Evolutionary conservation across 1,140 invertebrate species (phyloP).

Genomic region (Mercenaria mercenaria): DNA sequence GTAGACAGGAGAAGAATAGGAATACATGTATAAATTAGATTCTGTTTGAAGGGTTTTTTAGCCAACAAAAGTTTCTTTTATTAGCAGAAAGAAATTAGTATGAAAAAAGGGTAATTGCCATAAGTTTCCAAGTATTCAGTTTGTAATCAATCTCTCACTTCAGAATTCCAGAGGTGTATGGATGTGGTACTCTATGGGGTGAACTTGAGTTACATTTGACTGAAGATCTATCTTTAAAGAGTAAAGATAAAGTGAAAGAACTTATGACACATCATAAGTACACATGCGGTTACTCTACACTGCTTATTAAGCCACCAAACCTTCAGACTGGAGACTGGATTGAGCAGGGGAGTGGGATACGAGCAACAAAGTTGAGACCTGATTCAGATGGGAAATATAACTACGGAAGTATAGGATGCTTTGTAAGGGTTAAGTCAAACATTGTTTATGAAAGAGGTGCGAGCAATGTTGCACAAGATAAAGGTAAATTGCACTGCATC

Average conservation of each 20-base stretch:
- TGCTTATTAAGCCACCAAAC: not conserved
- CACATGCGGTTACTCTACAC: not conserved
- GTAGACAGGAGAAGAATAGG: too few relatives aligned
- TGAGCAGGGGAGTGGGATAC: not conserved
- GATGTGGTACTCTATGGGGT: constrained; percentile 7
- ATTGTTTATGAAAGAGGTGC: not conserved
- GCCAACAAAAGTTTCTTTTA: too few relatives aligned
- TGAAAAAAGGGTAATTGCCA: too few relatives aligned
- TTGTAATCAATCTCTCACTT: too few relatives aligned
- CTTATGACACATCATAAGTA: not conserved
- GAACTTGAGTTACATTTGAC: not conserved
- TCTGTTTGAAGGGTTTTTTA: too few relatives aligned
- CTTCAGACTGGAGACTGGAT: not conserved
- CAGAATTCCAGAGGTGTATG: not conserved
- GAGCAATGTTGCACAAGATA: not conserved
- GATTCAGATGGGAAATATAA: not conserved
- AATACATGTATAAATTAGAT: too few relatives aligned
- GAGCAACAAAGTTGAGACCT: not conserved
- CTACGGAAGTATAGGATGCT: not conserved
- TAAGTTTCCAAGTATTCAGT: too few relatives aligned
- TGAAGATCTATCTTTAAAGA: not conserved
- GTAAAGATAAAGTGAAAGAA: not conserved
- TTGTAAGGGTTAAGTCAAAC: not conserved
- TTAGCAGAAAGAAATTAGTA: too few relatives aligned
- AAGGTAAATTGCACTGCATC: not conserved